Evolutionary conservation across 2,888 invertebrate genomes (phyloP).

Genomic region (Patella depressa): DNA sequence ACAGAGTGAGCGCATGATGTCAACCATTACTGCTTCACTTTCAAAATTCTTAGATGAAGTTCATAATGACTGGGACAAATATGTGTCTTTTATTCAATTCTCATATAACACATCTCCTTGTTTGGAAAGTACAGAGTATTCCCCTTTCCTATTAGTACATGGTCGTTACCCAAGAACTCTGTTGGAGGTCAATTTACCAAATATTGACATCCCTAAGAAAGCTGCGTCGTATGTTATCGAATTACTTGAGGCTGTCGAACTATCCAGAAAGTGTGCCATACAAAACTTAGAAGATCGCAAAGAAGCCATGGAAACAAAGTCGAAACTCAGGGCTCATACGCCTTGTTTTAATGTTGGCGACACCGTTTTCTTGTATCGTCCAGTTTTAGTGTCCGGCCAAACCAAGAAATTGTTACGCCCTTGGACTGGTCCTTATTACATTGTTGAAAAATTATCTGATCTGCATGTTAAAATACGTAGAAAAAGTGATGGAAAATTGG

Average conservation of each 20-base stretch:
- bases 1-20: slow-evolving; percentile 5
- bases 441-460: neutral
- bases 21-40: neutral
- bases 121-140: neutral
- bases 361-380: neutral
- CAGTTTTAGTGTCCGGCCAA: neutral
- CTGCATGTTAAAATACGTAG: neutral
- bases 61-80: neutral
- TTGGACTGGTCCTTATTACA: neutral
- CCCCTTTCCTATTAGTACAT: neutral
- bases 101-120: neutral
- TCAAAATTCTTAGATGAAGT: neutral
- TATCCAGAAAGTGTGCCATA: neutral
- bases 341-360: neutral
- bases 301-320: neutral
- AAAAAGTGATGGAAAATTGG: slow-evolving; percentile 2
- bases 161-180: neutral
- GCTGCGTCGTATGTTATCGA: neutral
- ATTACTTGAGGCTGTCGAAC: neutral
- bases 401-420: neutral
- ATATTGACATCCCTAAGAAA: neutral
- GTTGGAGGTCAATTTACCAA: neutral
- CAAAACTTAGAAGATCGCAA: neutral
- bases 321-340: neutral
- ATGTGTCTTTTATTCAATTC: neutral